Percentiles rank a stretch among this genome's conserved stretches.
Evolutionary conservation across 2,797 vertebrate genomes (phyloP).

Genomic region (Atherinosoma microstoma): DNA sequence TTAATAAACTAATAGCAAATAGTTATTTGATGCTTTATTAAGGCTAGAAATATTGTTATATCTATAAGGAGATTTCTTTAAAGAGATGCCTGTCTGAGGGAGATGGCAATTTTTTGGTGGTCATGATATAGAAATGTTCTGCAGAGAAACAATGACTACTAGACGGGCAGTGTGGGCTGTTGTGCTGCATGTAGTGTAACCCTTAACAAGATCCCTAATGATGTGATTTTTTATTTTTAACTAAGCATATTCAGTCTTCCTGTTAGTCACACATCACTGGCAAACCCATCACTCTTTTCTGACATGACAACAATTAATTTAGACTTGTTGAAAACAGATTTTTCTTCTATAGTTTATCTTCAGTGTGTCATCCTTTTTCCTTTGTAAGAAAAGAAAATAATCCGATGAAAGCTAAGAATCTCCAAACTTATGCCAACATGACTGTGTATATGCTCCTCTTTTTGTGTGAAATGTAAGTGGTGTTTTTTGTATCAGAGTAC

Average conservation of each 20-base stretch:
- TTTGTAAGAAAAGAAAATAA: background rate
- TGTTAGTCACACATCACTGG: constrained; percentile 1
- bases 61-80: background rate
- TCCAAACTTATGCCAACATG: constrained; percentile 8
- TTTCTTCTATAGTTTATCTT: background rate
- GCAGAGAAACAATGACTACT: constrained; percentile 6
- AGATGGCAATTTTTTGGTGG: background rate
- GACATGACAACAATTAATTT: background rate
- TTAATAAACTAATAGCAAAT: background rate
- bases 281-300: background rate
- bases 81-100: background rate
- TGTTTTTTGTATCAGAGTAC: constrained; percentile 40
- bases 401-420: constrained; percentile 11
- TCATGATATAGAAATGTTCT: constrained; percentile 6
- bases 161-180: constrained; percentile 15
- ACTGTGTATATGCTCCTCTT: constrained; percentile 4
- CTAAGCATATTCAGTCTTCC: background rate
- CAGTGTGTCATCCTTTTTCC: constrained; percentile 1
- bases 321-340: background rate
- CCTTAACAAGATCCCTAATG: constrained; percentile 19
- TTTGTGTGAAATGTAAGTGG: constrained; percentile 14
- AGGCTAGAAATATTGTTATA: background rate
- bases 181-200: constrained; percentile 26
- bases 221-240: constrained; percentile 14
- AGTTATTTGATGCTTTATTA: background rate